Conservation (phyloP, 2,888 invertebrate genomes). For the Chrysolina oricalcia region DNA sequence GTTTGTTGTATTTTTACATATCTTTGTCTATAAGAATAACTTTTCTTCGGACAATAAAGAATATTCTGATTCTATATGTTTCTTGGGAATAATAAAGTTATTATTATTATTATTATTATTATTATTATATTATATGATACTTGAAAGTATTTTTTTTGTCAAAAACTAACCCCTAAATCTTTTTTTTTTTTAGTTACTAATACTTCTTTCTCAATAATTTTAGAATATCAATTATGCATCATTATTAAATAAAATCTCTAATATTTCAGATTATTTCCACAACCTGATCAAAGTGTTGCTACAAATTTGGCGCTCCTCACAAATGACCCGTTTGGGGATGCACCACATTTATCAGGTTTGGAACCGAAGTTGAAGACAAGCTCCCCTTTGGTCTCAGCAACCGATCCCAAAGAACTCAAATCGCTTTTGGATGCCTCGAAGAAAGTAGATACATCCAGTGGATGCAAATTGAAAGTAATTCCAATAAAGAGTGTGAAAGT, state of each 20-base stretch:
- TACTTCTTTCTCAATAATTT: neutral
- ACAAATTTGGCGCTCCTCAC: constrained; percentile 59
- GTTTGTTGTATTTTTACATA: too few species aligned
- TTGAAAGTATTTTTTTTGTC: too few species aligned
- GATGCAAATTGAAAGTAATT: constrained; percentile 59
- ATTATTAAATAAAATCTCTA: too few species aligned
- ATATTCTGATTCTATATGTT: too few species aligned
- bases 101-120: too few species aligned
- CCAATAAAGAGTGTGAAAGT: constrained; percentile 60
- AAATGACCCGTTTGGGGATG: constrained; percentile 64
- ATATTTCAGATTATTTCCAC: constrained; percentile 57
- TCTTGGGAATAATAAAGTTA: too few species aligned
- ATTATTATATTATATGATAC: too few species aligned
- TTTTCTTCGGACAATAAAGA: too few species aligned
- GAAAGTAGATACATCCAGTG: constrained; percentile 58
- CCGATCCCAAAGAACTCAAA: constrained; percentile 66
- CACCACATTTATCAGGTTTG: constrained; percentile 63
- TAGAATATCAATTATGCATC: too few species aligned
- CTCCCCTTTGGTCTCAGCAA: constrained; percentile 57
- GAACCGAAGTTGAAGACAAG: constrained; percentile 59
- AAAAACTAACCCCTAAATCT: too few species aligned
- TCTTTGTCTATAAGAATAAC: too few species aligned
- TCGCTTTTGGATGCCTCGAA: constrained; percentile 64
- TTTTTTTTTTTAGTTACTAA: too few species aligned
- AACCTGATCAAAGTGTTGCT: constrained; percentile 52